Base-by-base conservation (phyloP, 2,888 invertebrate species). In the Heteromurus nitidus region DNA sequence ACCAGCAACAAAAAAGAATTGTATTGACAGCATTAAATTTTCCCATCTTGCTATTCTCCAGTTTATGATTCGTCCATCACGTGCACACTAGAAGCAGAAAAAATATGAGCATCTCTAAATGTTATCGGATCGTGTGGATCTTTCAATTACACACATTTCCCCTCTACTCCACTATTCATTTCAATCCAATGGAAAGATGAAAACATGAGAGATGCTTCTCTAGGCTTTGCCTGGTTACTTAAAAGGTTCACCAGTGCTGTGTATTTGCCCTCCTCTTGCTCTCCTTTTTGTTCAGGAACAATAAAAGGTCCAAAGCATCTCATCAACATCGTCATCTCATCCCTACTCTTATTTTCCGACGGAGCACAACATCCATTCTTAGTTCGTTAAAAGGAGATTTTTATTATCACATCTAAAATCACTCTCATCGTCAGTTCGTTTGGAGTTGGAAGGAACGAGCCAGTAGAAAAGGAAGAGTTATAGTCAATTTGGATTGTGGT, bases 381-480 rank as follows among this genome's bases (percentile, higher is more conserved):
- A 30, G 42, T 64, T 73, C 73, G 73, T 73, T 73, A 73, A 73
- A 64, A 50, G 30, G 50, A 50, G 62, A 64, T 64, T 73, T 72
- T 64, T 73, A 70, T 70, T 58, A 73, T 73, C 73, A 73, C 73
- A n/a, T n/a, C n/a, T n/a, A n/a, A n/a, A n/a, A n/a, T n/a, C n/a
- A n/a, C n/a, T 69, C 50, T 36, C 20, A n/a, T 30, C 42, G 20
- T 30, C 9, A 28, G 42, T 9, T 69, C 36, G 26, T n/a, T 28
- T 55, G 20, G 16, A 28, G 9, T 24, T 64, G 64, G 64, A 22
- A 42, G 42, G 18, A 24, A 36, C 42, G 42, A 64, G 18, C 30
- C 13, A 60, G 16, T 30, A 24, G n/a, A 60, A 60, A 60, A 60
- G 30, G 30, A 30, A 20, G 60, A 60, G 1, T 16, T 26, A 50